phyloP scores from a whole-genome alignment of 2,797 vertebrate species.

The Hyperoplus immaculatus region DNA sequence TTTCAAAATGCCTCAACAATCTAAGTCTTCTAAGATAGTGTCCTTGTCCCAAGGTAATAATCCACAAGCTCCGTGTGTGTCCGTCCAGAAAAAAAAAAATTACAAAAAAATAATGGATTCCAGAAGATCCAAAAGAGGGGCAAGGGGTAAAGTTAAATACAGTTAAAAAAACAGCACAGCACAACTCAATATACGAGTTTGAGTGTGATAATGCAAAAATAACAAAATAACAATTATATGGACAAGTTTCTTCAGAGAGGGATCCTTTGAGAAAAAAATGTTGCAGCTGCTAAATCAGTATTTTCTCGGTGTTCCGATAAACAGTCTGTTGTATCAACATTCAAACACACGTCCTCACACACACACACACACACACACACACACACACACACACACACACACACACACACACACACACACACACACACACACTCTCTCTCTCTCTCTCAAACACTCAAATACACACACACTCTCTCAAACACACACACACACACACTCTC shows the following conservation, averaged over 20 bases:
- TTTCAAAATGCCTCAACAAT: conserved; percentile 62
- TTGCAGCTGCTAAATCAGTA: conserved; percentile 71
- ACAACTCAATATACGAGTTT: conserved; percentile 71
- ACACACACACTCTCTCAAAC: neutral
- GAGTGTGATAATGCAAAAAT: conserved; percentile 67
- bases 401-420: conserved; percentile 3
- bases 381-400: neutral
- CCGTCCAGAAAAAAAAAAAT: conserved; percentile 40
- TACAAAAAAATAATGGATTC: conserved; percentile 40
- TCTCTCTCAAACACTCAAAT: neutral
- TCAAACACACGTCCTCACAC: conserved; percentile 58
- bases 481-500: conserved; percentile 20
- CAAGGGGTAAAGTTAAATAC: conserved; percentile 67
- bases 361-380: conserved; percentile 15
- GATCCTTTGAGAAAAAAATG: conserved; percentile 74
- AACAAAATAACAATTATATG: conserved; percentile 67
- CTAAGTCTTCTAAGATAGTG: conserved; percentile 67
- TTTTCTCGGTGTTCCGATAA: conserved; percentile 80
- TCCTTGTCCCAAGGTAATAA: conserved; percentile 69
- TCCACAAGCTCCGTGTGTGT: conserved; percentile 61
- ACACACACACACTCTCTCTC: conserved; percentile 8
- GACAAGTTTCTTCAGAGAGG: conserved; percentile 70
- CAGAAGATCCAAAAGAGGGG: conserved; percentile 57
- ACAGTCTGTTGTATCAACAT: conserved; percentile 75
- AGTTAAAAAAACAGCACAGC: conserved; percentile 58